phyloP scores from a whole-genome alignment of 2,888 invertebrate species.

The Ophraella communa region DNA sequence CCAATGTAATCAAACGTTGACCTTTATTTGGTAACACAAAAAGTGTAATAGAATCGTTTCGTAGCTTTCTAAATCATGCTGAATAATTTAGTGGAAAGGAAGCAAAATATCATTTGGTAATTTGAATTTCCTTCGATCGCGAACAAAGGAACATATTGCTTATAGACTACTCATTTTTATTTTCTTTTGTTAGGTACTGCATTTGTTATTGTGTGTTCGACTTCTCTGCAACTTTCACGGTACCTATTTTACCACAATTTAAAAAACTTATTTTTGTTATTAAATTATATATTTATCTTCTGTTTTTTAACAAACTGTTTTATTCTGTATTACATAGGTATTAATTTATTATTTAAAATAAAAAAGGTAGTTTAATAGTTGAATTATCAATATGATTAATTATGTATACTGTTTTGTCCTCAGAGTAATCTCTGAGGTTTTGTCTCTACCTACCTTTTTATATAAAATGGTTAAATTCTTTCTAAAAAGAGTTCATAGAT shows the following conservation, averaged over 20 bases:
- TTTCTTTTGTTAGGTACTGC: conserved; percentile 37
- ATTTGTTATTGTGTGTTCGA: conserved; percentile 26
- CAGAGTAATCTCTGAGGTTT: too few species aligned
- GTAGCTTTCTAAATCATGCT: conserved; percentile 43
- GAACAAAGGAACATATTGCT: conserved; percentile 44
- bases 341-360: too few species aligned
- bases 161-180: conserved; percentile 31
- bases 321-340: too few species aligned
- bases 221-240: conserved; percentile 35
- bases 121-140: conserved; percentile 41
- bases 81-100: conserved; percentile 44
- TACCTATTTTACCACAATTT: conserved; percentile 16
- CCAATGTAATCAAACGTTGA: conserved; percentile 21
- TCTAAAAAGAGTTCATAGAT: too few species aligned
- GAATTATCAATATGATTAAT: too few species aligned
- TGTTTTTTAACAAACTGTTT: background rate
- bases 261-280: background rate
- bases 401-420: too few species aligned
- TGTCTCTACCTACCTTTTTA: too few species aligned
- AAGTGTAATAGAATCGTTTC: conserved; percentile 30
- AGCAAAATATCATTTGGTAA: conserved; percentile 42
- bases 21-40: conserved; percentile 31
- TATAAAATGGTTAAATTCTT: too few species aligned
- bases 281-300: background rate
- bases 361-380: too few species aligned